Percentiles rank a stretch among this genome's conserved stretches.
phyloP scores from a whole-genome alignment of 1,140 invertebrate genomes.

The Mizuhopecten yessoensis region DNA sequence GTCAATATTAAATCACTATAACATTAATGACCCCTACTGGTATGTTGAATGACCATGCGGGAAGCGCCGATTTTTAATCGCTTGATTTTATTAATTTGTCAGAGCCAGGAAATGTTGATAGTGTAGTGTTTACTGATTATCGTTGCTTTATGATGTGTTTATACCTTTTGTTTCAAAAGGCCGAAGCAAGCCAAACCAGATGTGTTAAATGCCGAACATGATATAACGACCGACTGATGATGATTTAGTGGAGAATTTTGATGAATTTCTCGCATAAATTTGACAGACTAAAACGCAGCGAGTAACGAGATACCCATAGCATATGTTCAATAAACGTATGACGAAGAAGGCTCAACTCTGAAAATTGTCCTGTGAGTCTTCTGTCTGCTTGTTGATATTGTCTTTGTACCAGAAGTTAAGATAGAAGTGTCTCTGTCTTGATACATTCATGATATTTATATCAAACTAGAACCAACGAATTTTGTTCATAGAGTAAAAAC shows the following conservation, averaged over 20 bases:
- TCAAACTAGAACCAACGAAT: no score
- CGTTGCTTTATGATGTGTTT: neutral
- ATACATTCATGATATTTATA: neutral
- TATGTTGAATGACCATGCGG: neutral
- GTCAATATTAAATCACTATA: slow-evolving; percentile 25
- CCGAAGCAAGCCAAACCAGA: neutral
- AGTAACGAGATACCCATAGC: neutral
- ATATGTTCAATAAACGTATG: neutral
- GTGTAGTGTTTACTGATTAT: neutral
- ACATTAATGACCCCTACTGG: slow-evolving; percentile 30
- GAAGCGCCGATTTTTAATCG: neutral
- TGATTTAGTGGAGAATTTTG: slow-evolving; percentile 7
- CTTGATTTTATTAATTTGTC: slow-evolving; percentile 12
- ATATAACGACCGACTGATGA: neutral
- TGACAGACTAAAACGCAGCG: neutral
- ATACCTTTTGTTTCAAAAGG: slow-evolving; percentile 21
- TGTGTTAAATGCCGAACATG: slow-evolving; percentile 25
- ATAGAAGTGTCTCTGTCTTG: neutral
- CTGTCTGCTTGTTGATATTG: neutral
- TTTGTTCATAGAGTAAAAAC: no score
- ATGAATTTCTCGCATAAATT: slow-evolving; percentile 29
- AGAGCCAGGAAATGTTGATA: neutral
- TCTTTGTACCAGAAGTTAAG: neutral
- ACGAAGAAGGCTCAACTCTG: neutral
- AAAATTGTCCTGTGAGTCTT: neutral